Evolutionary conservation across 1,140 invertebrate genomes (phyloP), one percentile per base, ranked within the genome.

Genomic region (Procambarus virginalis): DNA sequence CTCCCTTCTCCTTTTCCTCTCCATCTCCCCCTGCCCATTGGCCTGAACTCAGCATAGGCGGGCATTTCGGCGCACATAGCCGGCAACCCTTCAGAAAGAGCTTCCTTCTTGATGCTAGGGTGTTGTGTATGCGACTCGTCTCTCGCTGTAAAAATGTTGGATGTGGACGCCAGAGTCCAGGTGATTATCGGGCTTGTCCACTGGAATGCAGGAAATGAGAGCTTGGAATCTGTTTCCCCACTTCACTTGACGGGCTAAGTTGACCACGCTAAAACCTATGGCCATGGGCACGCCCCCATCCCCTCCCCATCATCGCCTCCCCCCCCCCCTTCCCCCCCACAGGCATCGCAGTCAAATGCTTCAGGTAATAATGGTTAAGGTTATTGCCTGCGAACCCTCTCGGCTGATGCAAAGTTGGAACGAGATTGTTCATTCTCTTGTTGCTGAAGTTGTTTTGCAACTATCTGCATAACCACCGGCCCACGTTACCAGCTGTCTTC

Each of bases 101-200:
- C 68, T 48, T 84, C 82, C 82, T 84, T 76, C 82, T 84, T 49
- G 68, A 58, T 48, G 82, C 51, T 10, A 48, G 82, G 22, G n/a
- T 34, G 34, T 34, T 45, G 68, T 6, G n/a, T 49, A 48, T 34
- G 70, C 45, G 68, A 34, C 46, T 64, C 70, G 46, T 76, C 81
- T n/a, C 81, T 55, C 60, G 9, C 48, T 68, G 60, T 73, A 84
- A 84, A 70, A 48, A 45, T 20, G 60, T 84, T 84, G 64, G 68
- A 48, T 70, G 81, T 22, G 81, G 81, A 68, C 81, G 60, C 14
- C 81, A 73, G 81, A 84, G 81, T 45, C 60, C 14, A 55, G 81
- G 81, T 84, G 81, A 84, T 84, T 84, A 84, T 84, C 81, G 60
- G 81, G 73, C 81, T 84, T 84, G 81, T 84, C 81, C 81, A 84